Percentiles rank a stretch among this genome's conserved stretches.
These are phyloP conservation scores for Nematostella vectensis DNA, from an alignment of 92 coral and sea anemone species.

Conservation along the genomic window DNA sequence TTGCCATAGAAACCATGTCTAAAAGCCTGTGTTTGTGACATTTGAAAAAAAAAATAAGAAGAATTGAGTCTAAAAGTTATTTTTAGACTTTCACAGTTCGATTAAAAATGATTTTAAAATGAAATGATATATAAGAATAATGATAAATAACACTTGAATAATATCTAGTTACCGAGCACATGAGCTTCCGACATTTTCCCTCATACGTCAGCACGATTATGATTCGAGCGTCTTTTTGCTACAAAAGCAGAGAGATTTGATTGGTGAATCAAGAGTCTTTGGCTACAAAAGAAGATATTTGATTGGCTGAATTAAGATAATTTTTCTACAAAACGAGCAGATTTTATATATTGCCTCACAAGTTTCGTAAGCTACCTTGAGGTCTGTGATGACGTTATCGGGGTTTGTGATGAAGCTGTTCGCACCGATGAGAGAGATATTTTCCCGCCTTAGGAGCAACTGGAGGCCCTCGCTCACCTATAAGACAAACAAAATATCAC, in stretches of 20 bases:
- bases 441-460: conserved; percentile 11
- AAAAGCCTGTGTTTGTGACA: too few species aligned
- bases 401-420: conserved; percentile 47
- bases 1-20: conserved; percentile 36
- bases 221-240: conserved; percentile 60
- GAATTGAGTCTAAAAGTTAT: not conserved
- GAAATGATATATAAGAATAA: too few species aligned
- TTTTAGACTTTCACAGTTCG: too few species aligned
- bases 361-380: too few species aligned
- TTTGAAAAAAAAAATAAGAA: not conserved
- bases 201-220: conserved; percentile 50
- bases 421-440: conserved; percentile 26
- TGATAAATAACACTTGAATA: too few species aligned
- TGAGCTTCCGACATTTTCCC: conserved; percentile 36
- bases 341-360: too few species aligned
- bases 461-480: conserved; percentile 58
- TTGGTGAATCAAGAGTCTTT: too few species aligned
- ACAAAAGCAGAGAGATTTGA: not conserved
- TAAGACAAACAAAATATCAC: not conserved
- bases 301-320: too few species aligned
- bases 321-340: too few species aligned
- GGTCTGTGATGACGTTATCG: conserved; percentile 22
- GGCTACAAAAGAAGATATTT: too few species aligned
- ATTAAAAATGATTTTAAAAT: too few species aligned
- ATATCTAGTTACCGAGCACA: conserved; percentile 66